Evolutionary conservation across 2,888 invertebrate species (phyloP).

Genomic region (Sycophila texana): DNA sequence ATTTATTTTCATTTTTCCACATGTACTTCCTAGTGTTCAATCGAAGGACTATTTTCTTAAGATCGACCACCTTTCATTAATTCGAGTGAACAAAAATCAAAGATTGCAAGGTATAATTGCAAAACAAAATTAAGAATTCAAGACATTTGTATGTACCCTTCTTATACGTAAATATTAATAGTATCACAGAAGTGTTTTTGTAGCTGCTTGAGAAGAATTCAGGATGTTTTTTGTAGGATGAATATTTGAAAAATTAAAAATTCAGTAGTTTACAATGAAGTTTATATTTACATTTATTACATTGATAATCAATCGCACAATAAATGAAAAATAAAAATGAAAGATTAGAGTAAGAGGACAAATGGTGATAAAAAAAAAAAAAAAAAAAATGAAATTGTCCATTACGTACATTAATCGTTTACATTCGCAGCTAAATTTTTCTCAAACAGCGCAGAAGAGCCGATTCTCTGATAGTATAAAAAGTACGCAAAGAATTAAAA

Average conservation of each 20-base stretch:
- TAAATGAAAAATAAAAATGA: constrained; percentile 3
- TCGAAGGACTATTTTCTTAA: background rate
- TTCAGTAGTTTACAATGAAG: background rate
- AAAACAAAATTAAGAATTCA: background rate
- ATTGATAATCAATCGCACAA: background rate
- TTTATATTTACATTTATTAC: background rate
- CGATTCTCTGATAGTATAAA: constrained; percentile 38
- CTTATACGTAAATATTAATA: constrained; percentile 37
- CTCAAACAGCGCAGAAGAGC: constrained; percentile 32
- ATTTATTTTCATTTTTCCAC: background rate
- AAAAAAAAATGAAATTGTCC: background rate
- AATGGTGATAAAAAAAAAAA: background rate
- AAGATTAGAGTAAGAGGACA: background rate
- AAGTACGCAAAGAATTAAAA: constrained; percentile 33
- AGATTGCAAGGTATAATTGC: background rate
- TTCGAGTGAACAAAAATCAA: background rate
- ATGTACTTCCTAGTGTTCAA: background rate
- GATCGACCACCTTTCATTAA: background rate
- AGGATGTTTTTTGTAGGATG: background rate
- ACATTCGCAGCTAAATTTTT: background rate
- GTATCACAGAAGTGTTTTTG: constrained; percentile 44
- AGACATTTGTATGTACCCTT: constrained; percentile 19
- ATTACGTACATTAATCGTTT: background rate
- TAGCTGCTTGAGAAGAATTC: constrained; percentile 42
- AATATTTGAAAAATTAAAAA: background rate